These are phyloP conservation scores for Tenthredo scrophulariae DNA, from an alignment of 2,888 invertebrate species.

Conservation along the genomic window DNA sequence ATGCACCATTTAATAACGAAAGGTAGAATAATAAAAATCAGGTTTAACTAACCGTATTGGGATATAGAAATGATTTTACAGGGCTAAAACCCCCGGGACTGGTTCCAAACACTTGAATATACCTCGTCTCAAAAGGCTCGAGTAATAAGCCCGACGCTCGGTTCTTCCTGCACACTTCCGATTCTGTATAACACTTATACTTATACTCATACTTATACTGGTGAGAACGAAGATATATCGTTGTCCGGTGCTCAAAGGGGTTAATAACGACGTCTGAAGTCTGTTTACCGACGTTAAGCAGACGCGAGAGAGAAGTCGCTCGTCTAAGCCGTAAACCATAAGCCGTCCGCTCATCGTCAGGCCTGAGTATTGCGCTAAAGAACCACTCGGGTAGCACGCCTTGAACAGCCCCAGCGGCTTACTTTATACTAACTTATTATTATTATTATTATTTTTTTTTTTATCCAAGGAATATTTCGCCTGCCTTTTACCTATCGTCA, in stretches of 20 bases:
- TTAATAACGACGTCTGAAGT: slow-evolving; percentile 45
- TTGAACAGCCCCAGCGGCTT: not conserved
- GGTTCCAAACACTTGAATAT: not conserved
- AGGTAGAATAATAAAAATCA: not conserved
- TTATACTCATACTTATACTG: not conserved
- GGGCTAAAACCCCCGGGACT: not conserved
- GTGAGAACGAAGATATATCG: slow-evolving; percentile 30
- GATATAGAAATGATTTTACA: not conserved
- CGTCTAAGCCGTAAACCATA: slow-evolving; percentile 8
- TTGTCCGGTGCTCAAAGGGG: slow-evolving; percentile 24
- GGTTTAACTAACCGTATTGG: not conserved
- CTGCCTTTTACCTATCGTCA: slow-evolving; percentile 30
- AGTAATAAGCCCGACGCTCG: not conserved
- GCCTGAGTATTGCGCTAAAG: not conserved
- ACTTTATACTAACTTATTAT: not conserved
- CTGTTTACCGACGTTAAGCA: slow-evolving; percentile 37
- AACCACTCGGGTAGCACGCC: not conserved
- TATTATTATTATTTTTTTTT: not conserved
- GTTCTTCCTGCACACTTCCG: slow-evolving; percentile 19
- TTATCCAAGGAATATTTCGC: not conserved
- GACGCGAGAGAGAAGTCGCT: slow-evolving; percentile 7
- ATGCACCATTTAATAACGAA: slow-evolving; percentile 19
- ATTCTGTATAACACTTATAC: slow-evolving; percentile 5
- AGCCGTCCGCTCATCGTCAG: slow-evolving; percentile 9
- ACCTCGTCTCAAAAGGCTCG: slow-evolving; percentile 6